phyloP scores from a whole-genome alignment of 2,113 vertebrate species.

The Trogon melanurus region DNA sequence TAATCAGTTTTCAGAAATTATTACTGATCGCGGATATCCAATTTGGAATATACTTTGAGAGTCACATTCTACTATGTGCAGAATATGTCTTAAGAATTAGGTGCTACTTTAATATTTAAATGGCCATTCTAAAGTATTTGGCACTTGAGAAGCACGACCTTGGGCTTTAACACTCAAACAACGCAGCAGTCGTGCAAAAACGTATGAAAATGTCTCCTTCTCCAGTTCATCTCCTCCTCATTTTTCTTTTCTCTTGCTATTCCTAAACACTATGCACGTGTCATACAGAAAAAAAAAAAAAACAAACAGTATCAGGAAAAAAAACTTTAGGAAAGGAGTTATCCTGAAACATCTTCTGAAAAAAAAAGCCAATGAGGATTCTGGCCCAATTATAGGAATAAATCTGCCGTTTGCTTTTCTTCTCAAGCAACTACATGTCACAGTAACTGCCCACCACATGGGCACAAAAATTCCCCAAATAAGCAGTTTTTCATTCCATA shows the following conservation, averaged over 20 bases:
- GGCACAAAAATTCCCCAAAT: background rate
- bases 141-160: background rate
- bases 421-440: background rate
- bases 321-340: background rate
- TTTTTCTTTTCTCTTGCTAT: background rate
- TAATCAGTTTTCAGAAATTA: background rate
- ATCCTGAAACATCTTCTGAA: background rate
- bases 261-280: background rate
- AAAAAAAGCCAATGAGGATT: background rate
- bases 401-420: background rate
- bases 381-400: background rate
- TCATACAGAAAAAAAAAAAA: background rate
- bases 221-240: background rate
- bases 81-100: background rate
- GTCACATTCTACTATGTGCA: background rate
- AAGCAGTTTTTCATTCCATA: background rate
- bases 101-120: background rate
- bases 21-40: background rate
- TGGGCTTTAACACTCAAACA: background rate
- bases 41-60: background rate
- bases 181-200: background rate
- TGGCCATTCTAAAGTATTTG: background rate
- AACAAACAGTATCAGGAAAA: background rate
- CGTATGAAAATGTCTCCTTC: background rate
- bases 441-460: background rate